Evolutionary conservation across 2,113 vertebrate genomes (phyloP).

Genomic region (Neodon shergylaensis): DNA sequence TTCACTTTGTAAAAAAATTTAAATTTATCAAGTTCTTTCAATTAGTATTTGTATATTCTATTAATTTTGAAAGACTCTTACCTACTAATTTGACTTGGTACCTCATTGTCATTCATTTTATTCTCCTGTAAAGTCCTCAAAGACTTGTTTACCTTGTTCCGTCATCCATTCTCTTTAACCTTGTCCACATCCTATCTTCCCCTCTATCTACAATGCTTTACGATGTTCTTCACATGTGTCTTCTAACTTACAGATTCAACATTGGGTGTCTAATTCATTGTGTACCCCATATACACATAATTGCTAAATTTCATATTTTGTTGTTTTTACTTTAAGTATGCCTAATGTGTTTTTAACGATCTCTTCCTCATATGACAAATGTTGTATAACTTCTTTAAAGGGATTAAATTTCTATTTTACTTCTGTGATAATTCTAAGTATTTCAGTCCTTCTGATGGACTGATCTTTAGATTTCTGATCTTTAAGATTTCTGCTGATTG

Average conservation of each 20-base stretch:
- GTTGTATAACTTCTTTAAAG: background rate
- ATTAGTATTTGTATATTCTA: background rate
- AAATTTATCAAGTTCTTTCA: background rate
- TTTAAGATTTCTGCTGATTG: conserved; percentile 6
- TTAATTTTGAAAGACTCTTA: conserved; percentile 11
- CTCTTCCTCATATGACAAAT: background rate
- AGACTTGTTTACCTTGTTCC: background rate
- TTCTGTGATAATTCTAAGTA: background rate
- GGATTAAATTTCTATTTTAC: background rate
- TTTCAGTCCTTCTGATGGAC: background rate
- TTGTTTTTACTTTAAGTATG: conserved; percentile 20
- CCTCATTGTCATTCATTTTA: background rate
- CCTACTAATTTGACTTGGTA: background rate
- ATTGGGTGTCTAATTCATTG: background rate
- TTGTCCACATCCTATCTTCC: background rate
- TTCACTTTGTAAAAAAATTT: background rate
- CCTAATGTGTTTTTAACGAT: background rate
- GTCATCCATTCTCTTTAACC: background rate
- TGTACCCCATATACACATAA: background rate
- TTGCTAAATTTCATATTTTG: background rate
- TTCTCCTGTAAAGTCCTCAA: background rate
- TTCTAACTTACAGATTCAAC: background rate
- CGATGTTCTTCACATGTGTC: background rate
- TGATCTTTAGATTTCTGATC: background rate
- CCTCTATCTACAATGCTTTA: background rate